Evolutionary conservation across 2,888 invertebrate genomes (phyloP).

Genomic region (Nemapogon koenigi): DNA sequence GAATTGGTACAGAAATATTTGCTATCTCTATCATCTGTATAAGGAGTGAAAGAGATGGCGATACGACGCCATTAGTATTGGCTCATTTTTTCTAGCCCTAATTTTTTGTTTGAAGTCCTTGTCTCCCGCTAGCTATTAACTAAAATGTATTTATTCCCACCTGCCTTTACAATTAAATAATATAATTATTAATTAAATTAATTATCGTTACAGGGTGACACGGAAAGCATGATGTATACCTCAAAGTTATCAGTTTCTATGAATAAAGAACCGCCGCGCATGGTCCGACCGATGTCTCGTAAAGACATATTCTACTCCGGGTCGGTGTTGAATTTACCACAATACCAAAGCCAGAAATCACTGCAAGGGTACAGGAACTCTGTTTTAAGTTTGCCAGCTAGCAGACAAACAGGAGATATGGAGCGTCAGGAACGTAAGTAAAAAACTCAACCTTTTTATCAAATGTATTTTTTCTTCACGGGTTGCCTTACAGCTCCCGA

Average conservation of each 20-base stretch:
- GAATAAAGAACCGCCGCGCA: slow-evolving; percentile 53
- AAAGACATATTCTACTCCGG: slow-evolving; percentile 99
- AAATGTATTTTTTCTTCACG: background rate
- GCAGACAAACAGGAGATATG: slow-evolving; percentile 68
- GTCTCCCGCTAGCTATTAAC: no score
- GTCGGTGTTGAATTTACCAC: slow-evolving; percentile 90
- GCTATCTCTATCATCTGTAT: no score
- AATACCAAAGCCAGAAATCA: slow-evolving; percentile 92
- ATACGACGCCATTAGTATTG: no score
- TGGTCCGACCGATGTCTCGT: slow-evolving; percentile 89
- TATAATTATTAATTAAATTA: no score
- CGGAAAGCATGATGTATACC: slow-evolving; percentile 73
- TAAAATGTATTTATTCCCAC: no score
- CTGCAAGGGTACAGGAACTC: slow-evolving; percentile 90
- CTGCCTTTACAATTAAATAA: no score
- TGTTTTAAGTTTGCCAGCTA: slow-evolving; percentile 83
- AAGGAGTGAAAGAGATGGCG: no score
- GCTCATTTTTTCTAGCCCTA: no score
- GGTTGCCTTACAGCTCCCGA: no score
- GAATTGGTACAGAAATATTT: no score
- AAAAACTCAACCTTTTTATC: slow-evolving; percentile 8
- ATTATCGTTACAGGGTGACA: slow-evolving; percentile 48
- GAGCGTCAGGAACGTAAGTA: slow-evolving; percentile 74
- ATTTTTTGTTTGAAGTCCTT: no score
- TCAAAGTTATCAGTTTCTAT: slow-evolving; percentile 70